phyloP scores from a whole-genome alignment of 1,140 invertebrate genomes.

The Formica selysi region DNA sequence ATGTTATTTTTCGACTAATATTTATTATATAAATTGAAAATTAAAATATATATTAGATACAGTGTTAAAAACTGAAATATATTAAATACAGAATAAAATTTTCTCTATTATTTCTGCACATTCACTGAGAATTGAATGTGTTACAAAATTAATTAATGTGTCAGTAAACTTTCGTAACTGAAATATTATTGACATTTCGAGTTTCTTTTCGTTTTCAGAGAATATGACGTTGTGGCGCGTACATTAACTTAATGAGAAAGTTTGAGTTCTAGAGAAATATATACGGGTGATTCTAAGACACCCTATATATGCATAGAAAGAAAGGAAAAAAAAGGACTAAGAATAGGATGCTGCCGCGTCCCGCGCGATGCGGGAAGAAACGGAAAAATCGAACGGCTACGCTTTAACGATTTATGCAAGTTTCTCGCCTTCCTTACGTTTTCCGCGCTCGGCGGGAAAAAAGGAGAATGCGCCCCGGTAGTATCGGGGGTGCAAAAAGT shows the following conservation, averaged over 20 bases:
- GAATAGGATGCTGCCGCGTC: conserved; percentile 11
- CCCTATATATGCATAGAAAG: background rate
- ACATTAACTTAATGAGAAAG: background rate
- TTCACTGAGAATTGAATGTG: background rate
- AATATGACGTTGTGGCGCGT: background rate
- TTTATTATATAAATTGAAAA: no score
- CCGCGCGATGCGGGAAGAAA: conserved; percentile 45
- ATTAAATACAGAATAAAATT: no score
- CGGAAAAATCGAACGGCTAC: conserved; percentile 54
- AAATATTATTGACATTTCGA: background rate
- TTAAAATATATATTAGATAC: no score
- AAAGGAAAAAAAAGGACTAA: background rate
- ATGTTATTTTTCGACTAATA: no score
- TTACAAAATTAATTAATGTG: background rate
- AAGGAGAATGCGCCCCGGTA: background rate
- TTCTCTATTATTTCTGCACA: background rate
- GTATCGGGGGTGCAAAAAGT: conserved; percentile 57
- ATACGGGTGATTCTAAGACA: background rate
- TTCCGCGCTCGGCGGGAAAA: conserved; percentile 27
- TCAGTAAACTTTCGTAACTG: background rate
- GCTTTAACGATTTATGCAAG: conserved; percentile 64
- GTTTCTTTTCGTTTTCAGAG: background rate
- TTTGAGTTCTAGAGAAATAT: background rate
- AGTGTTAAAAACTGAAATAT: no score
- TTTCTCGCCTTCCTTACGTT: conserved; percentile 57